Percentiles rank a stretch among this genome's conserved stretches.
Evolutionary conservation across 2,797 vertebrate genomes (phyloP).

Genomic region (Malurus splendens): DNA sequence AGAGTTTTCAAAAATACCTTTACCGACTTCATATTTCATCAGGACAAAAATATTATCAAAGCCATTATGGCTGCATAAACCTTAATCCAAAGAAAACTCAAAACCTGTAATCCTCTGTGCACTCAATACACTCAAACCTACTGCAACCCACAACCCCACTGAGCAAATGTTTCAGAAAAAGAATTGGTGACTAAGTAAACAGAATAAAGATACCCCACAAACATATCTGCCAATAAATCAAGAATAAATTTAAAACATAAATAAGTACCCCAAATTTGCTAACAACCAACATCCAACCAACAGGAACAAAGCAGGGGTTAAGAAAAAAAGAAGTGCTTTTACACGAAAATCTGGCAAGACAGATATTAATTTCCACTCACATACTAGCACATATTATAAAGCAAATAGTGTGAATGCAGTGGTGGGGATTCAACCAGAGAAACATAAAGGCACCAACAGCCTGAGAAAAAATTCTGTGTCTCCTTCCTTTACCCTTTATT

Average conservation of each 20-base stretch:
- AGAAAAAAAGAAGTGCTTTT: neutral
- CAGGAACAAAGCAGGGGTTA: neutral
- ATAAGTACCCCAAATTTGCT: neutral
- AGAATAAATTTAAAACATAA: neutral
- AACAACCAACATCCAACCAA: neutral
- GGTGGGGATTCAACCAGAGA: neutral
- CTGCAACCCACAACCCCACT: neutral
- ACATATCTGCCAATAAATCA: neutral
- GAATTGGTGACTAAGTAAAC: neutral
- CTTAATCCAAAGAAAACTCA: neutral
- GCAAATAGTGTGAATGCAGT: neutral
- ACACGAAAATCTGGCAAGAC: neutral
- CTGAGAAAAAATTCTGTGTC: neutral
- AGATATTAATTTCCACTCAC: neutral
- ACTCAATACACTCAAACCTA: neutral
- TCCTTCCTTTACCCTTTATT: neutral
- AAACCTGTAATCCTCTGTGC: neutral
- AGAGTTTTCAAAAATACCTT: neutral
- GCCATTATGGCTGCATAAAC: neutral
- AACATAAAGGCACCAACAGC: neutral
- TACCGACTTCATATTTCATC: neutral
- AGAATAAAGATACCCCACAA: neutral
- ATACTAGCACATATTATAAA: neutral
- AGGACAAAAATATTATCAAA: neutral
- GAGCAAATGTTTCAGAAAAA: neutral